These are phyloP conservation scores for Crotalus viridis DNA, from an alignment of 2,113 vertebrate genomes.

Conservation along the genomic window DNA sequence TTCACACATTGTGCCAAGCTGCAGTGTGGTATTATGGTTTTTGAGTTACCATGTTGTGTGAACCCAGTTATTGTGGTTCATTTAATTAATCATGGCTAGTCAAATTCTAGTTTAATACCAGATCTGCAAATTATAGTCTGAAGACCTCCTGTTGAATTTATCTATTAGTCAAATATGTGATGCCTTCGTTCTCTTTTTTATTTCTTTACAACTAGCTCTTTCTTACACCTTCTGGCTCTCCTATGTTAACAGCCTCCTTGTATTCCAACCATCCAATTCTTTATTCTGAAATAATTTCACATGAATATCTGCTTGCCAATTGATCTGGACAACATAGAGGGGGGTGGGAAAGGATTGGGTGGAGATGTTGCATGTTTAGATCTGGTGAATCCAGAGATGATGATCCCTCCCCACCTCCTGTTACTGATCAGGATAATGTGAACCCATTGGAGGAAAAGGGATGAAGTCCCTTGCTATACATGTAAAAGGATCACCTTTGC, in stretches of 20 bases:
- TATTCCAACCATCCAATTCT: neutral
- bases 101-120: neutral
- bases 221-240: neutral
- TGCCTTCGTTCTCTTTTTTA: neutral
- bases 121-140: neutral
- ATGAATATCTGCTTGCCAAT: neutral
- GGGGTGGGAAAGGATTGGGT: neutral
- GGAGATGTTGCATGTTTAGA: neutral
- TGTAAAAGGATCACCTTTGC: neutral
- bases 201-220: neutral
- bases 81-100: neutral
- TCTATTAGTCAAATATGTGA: neutral
- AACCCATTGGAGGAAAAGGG: neutral
- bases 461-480: neutral
- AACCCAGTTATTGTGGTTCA: neutral
- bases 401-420: neutral
- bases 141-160: neutral
- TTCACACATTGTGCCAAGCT: neutral
- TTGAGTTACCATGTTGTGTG: neutral
- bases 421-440: neutral
- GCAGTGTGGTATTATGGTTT: neutral
- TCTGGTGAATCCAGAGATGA: neutral
- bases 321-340: neutral
- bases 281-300: neutral
- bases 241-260: neutral